Percentiles rank a stretch among this genome's conserved stretches.
phyloP scores from a whole-genome alignment of 2,797 vertebrate genomes.

The Eulemur albifrons region DNA sequence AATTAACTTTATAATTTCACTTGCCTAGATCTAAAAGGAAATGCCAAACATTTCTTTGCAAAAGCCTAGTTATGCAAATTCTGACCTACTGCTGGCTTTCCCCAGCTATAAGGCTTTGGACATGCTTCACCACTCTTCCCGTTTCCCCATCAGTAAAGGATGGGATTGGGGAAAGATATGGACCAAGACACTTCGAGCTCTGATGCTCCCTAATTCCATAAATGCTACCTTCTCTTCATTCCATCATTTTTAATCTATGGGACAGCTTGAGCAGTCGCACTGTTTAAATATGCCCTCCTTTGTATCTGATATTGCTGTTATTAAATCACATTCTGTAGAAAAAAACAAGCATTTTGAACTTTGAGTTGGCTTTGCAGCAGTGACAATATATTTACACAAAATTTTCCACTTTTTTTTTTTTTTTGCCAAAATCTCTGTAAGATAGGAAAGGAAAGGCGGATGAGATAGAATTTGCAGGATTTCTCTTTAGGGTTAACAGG shows the following conservation, averaged over 20 bases:
- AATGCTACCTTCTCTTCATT: not conserved
- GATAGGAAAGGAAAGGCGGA: not conserved
- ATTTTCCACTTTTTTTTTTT: not conserved
- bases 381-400: not conserved
- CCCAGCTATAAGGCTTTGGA: not conserved
- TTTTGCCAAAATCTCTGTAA: not conserved
- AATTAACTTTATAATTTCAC: not conserved
- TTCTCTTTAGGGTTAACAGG: not conserved
- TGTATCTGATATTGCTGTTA: not conserved
- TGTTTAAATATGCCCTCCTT: not conserved
- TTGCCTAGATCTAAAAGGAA: conserved; percentile 5
- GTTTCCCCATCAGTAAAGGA: not conserved
- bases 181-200: not conserved
- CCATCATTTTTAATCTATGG: not conserved
- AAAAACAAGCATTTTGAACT: not conserved
- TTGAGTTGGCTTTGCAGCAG: not conserved
- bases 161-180: not conserved
- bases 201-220: not conserved
- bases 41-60: conserved; percentile 40
- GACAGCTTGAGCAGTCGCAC: not conserved
- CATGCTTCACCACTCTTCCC: not conserved
- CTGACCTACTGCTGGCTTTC: not conserved
- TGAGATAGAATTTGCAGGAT: not conserved
- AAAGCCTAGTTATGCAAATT: not conserved
- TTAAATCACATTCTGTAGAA: not conserved